Conservation (phyloP, 2,888 invertebrate genomes). For the Microplitis manilae region DNA sequence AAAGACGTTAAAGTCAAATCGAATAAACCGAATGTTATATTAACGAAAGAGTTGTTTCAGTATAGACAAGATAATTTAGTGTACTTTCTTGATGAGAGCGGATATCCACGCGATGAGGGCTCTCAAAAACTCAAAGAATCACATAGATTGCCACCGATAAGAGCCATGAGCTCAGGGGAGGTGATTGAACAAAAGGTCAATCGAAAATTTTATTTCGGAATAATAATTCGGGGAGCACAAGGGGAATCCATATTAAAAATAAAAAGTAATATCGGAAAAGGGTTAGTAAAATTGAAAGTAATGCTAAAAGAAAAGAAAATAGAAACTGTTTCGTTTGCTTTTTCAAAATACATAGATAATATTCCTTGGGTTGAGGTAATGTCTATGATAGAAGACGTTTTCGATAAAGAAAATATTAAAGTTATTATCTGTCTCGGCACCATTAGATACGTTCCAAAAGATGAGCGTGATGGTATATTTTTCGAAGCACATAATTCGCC, state of each 20-base stretch:
- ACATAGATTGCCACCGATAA: neutral
- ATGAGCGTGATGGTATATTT: constrained; percentile 1
- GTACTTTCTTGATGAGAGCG: constrained; percentile 20
- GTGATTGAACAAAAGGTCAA: too few relatives aligned
- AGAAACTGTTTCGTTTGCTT: neutral
- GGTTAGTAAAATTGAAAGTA: neutral
- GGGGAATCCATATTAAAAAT: neutral
- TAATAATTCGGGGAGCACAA: neutral
- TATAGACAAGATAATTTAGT: constrained; percentile 27
- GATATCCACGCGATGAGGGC: constrained; percentile 18
- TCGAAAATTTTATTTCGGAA: constrained; percentile 1
- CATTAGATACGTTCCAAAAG: neutral
- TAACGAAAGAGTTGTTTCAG: constrained; percentile 14
- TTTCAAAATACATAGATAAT: neutral
- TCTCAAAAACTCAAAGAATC: neutral
- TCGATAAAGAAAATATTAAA: neutral
- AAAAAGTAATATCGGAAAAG: neutral
- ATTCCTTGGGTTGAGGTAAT: neutral
- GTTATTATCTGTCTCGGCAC: constrained; percentile 5
- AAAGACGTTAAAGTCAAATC: too few relatives aligned
- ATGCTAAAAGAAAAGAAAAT: neutral
- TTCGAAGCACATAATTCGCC: constrained; percentile 16
- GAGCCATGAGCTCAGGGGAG: too few relatives aligned
- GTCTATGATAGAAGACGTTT: neutral
- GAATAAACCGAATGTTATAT: too few relatives aligned